Percentiles rank a stretch among this genome's conserved stretches.
Conservation (phyloP, 2,888 invertebrate species). For the Julus scanicus region DNA sequence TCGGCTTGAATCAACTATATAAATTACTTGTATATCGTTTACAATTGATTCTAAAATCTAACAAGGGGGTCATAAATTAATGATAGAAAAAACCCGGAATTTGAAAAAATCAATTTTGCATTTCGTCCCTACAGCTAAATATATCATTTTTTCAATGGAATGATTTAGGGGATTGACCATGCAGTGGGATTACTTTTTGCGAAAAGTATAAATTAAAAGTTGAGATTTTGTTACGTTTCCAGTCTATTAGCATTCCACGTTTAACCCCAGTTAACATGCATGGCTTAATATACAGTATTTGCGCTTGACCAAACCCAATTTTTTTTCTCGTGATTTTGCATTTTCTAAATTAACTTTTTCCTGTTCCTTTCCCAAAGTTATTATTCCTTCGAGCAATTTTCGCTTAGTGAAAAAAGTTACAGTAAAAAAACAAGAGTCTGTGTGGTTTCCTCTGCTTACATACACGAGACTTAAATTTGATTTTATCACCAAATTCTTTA, state of each 20-base stretch:
- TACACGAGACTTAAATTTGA: no score
- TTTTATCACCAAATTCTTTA: no score
- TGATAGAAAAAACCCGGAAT: neutral
- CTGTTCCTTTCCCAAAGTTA: slow-evolving; percentile 6
- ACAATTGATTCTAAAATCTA: neutral
- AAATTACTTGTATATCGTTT: neutral
- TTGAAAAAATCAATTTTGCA: neutral
- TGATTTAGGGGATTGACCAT: neutral
- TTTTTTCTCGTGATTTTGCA: slow-evolving; percentile 11
- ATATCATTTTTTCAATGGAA: neutral
- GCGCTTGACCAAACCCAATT: slow-evolving; percentile 29
- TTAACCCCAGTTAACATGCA: slow-evolving; percentile 17
- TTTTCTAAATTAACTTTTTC: slow-evolving; percentile 35
- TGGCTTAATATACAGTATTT: neutral
- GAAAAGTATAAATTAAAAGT: neutral
- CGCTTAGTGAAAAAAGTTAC: neutral
- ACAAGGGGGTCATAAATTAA: neutral
- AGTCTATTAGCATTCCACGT: neutral
- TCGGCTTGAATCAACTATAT: neutral
- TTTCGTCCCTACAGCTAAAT: neutral
- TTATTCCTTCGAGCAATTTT: slow-evolving; percentile 27
- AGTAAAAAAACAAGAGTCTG: neutral
- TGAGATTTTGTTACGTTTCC: neutral
- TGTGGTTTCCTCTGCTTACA: neutral
- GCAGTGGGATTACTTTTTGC: neutral